Evolutionary conservation across 2,888 invertebrate species (phyloP).

Genomic region (Melinopterus prodromus): DNA sequence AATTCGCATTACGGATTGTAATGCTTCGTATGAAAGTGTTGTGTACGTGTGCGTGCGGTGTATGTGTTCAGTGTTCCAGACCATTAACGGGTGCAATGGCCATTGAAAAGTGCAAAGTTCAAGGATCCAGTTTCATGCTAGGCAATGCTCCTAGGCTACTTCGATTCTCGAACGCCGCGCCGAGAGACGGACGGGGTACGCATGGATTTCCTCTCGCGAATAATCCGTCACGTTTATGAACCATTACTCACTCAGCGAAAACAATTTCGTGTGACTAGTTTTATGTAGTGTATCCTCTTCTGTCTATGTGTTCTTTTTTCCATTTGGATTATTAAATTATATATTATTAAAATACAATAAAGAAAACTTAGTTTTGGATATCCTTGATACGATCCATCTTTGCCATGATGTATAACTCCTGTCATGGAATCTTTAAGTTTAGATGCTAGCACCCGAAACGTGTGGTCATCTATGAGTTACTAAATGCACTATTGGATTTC

Average conservation of each 20-base stretch:
- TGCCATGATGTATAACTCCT: too few relatives aligned
- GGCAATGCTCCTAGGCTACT: background rate
- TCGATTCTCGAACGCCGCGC: background rate
- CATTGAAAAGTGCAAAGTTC: slow-evolving; percentile 55
- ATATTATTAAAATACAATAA: background rate
- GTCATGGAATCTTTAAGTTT: too few relatives aligned
- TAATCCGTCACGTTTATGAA: slow-evolving; percentile 4
- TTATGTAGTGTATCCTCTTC: background rate
- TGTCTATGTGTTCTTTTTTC: background rate
- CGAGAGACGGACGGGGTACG: slow-evolving; percentile 14
- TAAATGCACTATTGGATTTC: too few relatives aligned
- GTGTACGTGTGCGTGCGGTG: slow-evolving; percentile 12
- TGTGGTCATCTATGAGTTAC: too few relatives aligned
- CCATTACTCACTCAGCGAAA: background rate
- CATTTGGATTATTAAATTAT: background rate
- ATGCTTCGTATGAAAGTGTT: slow-evolving; percentile 4
- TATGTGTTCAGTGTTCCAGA: slow-evolving; percentile 36
- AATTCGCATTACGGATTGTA: slow-evolving; percentile 4
- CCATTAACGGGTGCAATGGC: slow-evolving; percentile 50
- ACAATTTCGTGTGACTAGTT: background rate
- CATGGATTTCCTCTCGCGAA: background rate
- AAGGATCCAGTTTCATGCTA: slow-evolving; percentile 46
- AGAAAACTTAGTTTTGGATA: too few relatives aligned
- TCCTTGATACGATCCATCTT: too few relatives aligned
- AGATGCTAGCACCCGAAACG: too few relatives aligned